Conservation (phyloP, 2,888 invertebrate genomes). For the Tetragnatha montana region DNA sequence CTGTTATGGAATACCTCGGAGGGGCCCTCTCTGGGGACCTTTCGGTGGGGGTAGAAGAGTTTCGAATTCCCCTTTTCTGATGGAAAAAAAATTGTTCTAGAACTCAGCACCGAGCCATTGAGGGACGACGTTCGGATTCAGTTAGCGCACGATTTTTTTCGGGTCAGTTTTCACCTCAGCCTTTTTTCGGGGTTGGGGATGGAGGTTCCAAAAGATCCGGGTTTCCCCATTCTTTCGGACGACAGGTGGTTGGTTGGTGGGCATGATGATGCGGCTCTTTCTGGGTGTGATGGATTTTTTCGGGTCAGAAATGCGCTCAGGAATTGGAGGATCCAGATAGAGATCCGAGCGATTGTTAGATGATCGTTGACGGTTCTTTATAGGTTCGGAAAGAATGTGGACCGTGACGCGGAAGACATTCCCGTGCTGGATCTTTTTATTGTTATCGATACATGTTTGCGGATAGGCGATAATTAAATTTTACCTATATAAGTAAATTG, state of each 20-base stretch:
- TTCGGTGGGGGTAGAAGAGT: slow-evolving; percentile 16
- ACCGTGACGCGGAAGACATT: not conserved
- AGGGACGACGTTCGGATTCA: not conserved
- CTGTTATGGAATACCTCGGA: slow-evolving; percentile 16
- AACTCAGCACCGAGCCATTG: slow-evolving; percentile 10
- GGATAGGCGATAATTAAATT: too few relatives aligned
- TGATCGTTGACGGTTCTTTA: not conserved
- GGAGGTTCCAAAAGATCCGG: slow-evolving; percentile 6
- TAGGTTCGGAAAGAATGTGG: not conserved
- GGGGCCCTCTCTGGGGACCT: slow-evolving; percentile 31
- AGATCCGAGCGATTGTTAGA: not conserved
- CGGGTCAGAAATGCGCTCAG: slow-evolving; percentile 1
- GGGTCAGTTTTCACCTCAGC: not conserved
- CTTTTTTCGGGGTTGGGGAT: not conserved
- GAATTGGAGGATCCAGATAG: not conserved
- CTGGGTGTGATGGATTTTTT: not conserved
- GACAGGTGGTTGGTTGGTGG: slow-evolving; percentile 25
- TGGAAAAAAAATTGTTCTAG: slow-evolving; percentile 7
- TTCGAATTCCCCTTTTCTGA: not conserved
- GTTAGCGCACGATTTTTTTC: slow-evolving; percentile 1
- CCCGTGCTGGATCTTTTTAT: too few relatives aligned
- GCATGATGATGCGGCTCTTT: not conserved
- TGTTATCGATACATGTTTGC: too few relatives aligned
- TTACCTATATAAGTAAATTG: too few relatives aligned
- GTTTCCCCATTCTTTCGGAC: not conserved